phyloP scores from a whole-genome alignment of 2,113 vertebrate genomes.

The Furnarius figulus region DNA sequence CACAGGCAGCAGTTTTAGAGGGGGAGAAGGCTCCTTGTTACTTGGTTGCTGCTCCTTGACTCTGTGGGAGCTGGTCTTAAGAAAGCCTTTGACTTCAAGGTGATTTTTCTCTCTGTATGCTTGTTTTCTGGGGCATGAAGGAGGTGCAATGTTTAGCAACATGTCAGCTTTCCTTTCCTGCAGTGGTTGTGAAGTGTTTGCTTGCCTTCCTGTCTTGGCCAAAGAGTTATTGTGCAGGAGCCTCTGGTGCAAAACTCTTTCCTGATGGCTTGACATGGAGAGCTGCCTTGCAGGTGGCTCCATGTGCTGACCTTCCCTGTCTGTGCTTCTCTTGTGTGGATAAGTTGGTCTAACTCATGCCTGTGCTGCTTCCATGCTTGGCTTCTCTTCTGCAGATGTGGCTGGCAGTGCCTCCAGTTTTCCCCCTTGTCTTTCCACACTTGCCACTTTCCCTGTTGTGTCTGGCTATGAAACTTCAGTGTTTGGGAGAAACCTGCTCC shows the following conservation, averaged over 20 bases:
- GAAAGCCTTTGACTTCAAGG: background rate
- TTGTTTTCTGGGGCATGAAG: background rate
- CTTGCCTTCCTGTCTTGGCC: background rate
- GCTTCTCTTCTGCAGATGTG: background rate
- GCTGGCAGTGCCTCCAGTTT: background rate
- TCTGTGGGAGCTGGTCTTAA: background rate
- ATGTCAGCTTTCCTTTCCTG: background rate
- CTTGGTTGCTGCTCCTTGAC: background rate
- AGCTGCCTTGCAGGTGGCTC: background rate
- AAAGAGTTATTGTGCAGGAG: background rate
- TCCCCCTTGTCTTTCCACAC: background rate
- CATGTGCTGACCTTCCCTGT: background rate
- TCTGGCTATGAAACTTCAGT: background rate
- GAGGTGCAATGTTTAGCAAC: background rate
- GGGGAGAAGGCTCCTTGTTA: background rate
- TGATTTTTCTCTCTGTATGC: background rate
- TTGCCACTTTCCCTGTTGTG: background rate
- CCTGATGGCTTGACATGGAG: background rate
- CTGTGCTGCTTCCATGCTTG: background rate
- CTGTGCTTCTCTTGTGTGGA: background rate
- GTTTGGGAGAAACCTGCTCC: background rate
- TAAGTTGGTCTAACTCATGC: background rate
- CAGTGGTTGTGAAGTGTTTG: background rate
- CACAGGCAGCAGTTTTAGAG: background rate
- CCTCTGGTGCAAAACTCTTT: background rate